These are phyloP conservation scores for Episyrphus balteatus DNA, from an alignment of 1,140 invertebrate genomes.

Conservation along the genomic window DNA sequence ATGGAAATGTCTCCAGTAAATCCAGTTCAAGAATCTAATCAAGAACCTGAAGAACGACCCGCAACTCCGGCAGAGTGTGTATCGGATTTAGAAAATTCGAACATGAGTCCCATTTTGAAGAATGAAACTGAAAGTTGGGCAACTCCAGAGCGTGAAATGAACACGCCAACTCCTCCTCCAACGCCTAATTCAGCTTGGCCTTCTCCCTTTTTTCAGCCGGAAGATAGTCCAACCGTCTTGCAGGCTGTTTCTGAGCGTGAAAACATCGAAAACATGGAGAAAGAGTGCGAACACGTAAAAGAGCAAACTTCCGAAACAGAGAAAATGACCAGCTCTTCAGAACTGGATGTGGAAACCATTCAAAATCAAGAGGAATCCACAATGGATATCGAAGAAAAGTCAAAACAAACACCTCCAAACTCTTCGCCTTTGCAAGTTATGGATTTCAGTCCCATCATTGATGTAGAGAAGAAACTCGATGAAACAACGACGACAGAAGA, in stretches of 20 bases:
- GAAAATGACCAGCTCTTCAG: conserved; percentile 21
- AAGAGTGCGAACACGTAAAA: conserved; percentile 10
- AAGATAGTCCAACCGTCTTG: not conserved
- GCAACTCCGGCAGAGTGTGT: not conserved
- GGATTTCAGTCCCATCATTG: too few relatives aligned
- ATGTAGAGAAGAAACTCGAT: too few relatives aligned
- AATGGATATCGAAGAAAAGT: conserved; percentile 27
- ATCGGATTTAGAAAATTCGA: not conserved
- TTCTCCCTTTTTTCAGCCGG: not conserved
- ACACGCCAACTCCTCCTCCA: not conserved
- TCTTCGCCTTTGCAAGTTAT: too few relatives aligned
- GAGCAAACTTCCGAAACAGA: conserved; percentile 26
- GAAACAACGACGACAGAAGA: not conserved
- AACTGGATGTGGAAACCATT: not conserved
- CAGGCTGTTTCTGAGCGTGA: not conserved
- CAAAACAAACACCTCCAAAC: conserved; percentile 23
- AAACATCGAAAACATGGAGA: not conserved
- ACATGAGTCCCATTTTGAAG: not conserved
- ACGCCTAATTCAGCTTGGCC: not conserved
- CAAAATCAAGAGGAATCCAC: conserved; percentile 2
- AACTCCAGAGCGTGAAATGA: not conserved
- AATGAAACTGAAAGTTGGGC: not conserved
- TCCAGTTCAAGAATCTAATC: not conserved
- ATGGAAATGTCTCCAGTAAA: not conserved
- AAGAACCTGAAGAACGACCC: not conserved